A percentile compares a stretch with the other conserved stretches of the same genome.
phyloP scores from a whole-genome alignment of 23 tunicate genomes.

The Halocynthia roretzi region DNA sequence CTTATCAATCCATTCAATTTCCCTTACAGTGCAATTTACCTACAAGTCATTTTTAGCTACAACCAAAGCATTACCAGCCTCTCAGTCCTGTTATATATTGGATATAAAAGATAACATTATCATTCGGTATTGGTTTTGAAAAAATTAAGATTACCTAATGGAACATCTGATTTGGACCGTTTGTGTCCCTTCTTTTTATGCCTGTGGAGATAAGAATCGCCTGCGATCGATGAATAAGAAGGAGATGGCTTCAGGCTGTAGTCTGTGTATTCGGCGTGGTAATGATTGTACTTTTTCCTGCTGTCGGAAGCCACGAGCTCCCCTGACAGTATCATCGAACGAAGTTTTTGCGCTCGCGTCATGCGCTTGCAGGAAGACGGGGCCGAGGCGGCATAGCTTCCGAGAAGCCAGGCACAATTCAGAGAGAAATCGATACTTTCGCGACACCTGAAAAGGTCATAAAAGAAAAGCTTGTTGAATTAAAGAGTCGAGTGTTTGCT shows the following conservation, averaged over 20 bases:
- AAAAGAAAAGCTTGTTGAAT: not conserved
- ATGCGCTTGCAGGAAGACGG: slow-evolving; percentile 40
- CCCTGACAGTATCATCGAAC: slow-evolving; percentile 70
- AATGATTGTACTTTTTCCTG: slow-evolving; percentile 2
- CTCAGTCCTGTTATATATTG: no score
- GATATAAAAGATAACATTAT: no score
- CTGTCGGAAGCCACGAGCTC: slow-evolving; percentile 13
- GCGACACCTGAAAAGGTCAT: slow-evolving; percentile 58
- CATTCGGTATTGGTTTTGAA: no score
- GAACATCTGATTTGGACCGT: slow-evolving; percentile 75
- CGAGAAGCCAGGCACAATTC: slow-evolving; percentile 93
- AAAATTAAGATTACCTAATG: slow-evolving; percentile 45
- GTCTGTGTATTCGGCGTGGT: slow-evolving; percentile 21
- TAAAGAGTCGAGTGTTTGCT: not conserved
- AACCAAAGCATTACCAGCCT: no score
- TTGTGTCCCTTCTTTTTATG: slow-evolving; percentile 59
- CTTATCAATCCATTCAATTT: no score
- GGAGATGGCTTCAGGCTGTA: slow-evolving; percentile 16
- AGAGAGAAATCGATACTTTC: slow-evolving; percentile 94
- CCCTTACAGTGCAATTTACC: no score
- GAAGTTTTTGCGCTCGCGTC: slow-evolving; percentile 80
- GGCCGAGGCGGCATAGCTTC: slow-evolving; percentile 55
- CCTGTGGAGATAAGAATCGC: slow-evolving; percentile 36
- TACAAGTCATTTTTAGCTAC: no score
- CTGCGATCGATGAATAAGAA: slow-evolving; percentile 27